Percentiles rank a stretch among this genome's conserved stretches.
Conservation (phyloP, 2,113 vertebrate species). For the Neotragus moschatus region DNA sequence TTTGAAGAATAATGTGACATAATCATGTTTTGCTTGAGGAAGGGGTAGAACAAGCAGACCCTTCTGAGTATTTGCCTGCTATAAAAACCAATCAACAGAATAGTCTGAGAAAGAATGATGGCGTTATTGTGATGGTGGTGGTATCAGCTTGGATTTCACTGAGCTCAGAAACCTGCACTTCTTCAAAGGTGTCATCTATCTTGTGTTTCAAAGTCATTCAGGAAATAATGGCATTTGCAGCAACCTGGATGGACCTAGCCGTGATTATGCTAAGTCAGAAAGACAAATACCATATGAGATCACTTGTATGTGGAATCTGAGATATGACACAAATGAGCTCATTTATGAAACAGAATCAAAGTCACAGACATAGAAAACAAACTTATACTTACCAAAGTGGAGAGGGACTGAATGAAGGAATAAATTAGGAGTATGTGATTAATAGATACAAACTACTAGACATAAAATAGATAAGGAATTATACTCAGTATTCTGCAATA, state of each 20-base stretch:
- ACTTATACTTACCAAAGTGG: background rate
- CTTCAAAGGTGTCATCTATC: background rate
- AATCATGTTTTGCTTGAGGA: background rate
- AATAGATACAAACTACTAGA: background rate
- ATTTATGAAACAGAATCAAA: background rate
- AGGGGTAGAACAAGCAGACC: background rate
- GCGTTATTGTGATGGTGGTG: background rate
- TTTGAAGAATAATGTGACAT: background rate
- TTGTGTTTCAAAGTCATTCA: background rate
- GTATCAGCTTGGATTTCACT: background rate
- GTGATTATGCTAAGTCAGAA: background rate
- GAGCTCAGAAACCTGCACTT: background rate
- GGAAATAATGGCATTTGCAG: background rate
- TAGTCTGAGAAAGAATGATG: background rate
- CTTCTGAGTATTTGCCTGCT: background rate
- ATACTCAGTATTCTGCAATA: background rate
- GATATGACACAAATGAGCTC: background rate
- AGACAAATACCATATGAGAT: background rate
- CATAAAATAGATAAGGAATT: background rate
- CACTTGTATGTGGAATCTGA: background rate
- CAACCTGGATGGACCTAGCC: background rate
- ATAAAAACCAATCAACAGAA: background rate
- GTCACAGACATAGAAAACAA: background rate
- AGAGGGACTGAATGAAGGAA: background rate
- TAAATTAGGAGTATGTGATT: background rate